A percentile compares a stretch with the other conserved stretches of the same genome.
These are phyloP conservation scores for Echinometra lucunter DNA, from an alignment of 53 echinoderm and acorn worm species.

Conservation along the genomic window DNA sequence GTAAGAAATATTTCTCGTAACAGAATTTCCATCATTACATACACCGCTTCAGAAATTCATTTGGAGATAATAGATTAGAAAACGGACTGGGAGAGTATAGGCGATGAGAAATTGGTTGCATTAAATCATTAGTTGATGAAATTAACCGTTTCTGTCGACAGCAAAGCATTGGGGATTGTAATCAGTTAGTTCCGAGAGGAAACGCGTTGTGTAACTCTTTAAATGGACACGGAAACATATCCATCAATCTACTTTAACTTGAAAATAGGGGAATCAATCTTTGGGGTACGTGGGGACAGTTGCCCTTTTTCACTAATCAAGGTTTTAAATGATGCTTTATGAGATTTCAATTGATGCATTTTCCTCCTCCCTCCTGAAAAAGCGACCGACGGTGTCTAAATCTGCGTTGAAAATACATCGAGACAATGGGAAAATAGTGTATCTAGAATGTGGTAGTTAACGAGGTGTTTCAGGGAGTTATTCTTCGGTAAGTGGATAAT, in stretches of 20 bases:
- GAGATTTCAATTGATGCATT: too few species aligned
- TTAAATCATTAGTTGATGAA: slow-evolving; percentile 15
- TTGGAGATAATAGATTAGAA: not conserved
- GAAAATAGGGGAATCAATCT: not conserved
- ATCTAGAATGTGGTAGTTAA: not conserved
- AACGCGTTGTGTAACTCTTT: not conserved
- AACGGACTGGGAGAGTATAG: not conserved
- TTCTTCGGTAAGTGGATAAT: not conserved
- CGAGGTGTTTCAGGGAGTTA: not conserved
- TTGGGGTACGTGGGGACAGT: not conserved
- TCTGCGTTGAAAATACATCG: too few species aligned
- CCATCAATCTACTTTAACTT: not conserved
- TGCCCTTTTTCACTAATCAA: not conserved
- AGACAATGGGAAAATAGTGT: too few species aligned
- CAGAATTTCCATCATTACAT: not conserved
- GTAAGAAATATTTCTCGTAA: too few species aligned
- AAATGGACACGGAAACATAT: not conserved
- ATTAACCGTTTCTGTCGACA: not conserved
- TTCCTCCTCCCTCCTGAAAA: too few species aligned
- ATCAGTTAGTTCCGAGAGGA: not conserved
- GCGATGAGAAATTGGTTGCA: not conserved
- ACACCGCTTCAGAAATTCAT: not conserved
- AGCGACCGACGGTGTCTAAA: too few species aligned
- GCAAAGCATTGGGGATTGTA: not conserved
- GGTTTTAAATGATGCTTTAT: too few species aligned